phyloP scores from a whole-genome alignment of 1,140 invertebrate genomes.

The Heterodera schachtii region DNA sequence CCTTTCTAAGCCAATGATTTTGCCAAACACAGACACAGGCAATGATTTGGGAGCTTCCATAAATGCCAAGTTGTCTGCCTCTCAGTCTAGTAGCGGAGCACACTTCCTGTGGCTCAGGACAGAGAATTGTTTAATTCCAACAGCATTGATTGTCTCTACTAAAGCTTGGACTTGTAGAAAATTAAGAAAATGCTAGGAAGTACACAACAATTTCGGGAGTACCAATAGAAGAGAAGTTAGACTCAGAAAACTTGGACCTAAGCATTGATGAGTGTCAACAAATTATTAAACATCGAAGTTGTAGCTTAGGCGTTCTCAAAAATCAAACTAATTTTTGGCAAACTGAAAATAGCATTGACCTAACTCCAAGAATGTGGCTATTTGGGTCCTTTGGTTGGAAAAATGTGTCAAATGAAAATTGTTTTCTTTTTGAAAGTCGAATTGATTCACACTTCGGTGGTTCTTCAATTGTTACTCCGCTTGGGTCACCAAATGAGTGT shows the following conservation, averaged over 20 bases:
- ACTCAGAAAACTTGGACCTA: background rate
- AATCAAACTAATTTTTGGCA: background rate
- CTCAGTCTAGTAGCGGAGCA: background rate
- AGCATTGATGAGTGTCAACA: background rate
- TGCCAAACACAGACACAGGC: conserved; percentile 3
- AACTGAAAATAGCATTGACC: conserved; percentile 8
- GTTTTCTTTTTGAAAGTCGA: conserved; percentile 19
- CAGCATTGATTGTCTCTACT: background rate
- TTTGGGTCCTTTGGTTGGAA: conserved; percentile 20
- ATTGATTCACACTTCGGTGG: conserved; percentile 5
- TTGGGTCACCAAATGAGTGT: background rate
- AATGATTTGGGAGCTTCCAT: background rate
- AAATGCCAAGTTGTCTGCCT: background rate
- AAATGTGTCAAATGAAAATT: conserved; percentile 12
- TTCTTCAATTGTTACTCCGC: background rate
- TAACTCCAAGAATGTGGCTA: conserved; percentile 7
- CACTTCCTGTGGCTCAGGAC: background rate
- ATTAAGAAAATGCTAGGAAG: background rate
- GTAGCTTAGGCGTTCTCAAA: conserved; percentile 6
- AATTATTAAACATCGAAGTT: background rate
- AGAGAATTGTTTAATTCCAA: background rate
- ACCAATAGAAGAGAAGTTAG: background rate
- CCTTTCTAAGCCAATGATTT: background rate
- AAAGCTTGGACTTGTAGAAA: conserved; percentile 1
- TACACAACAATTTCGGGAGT: background rate